phyloP scores from a whole-genome alignment of 2,797 vertebrate species.

The Esox masquinongy region DNA sequence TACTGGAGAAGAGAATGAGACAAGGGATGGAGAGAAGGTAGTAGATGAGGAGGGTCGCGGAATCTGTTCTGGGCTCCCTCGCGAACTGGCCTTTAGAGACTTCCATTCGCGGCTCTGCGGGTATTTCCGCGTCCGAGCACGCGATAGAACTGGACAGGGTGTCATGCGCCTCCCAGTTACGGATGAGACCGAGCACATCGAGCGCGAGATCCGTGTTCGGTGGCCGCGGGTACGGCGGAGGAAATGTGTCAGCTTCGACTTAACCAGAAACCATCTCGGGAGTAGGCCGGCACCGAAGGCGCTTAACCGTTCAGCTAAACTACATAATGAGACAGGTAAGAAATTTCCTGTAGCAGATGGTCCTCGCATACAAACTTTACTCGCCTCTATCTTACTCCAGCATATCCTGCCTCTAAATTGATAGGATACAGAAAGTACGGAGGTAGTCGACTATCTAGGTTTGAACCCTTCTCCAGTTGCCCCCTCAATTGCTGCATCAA shows the following conservation, averaged over 20 bases:
- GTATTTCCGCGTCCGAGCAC: slow-evolving; percentile 63
- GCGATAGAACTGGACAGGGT: slow-evolving; percentile 20
- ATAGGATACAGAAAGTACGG: too few relatives aligned
- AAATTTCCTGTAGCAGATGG: not conserved
- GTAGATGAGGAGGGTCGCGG: slow-evolving; percentile 52
- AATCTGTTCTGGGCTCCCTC: slow-evolving; percentile 55
- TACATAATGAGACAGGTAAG: slow-evolving; percentile 1
- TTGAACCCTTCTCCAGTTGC: not conserved
- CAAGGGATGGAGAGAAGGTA: not conserved
- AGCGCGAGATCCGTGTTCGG: slow-evolving; percentile 72
- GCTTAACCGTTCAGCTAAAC: not conserved
- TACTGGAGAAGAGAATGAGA: not conserved
- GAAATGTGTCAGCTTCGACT: slow-evolving; percentile 75
- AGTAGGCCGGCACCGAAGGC: not conserved
- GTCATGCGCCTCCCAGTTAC: slow-evolving; percentile 62
- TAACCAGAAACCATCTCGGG: slow-evolving; percentile 43
- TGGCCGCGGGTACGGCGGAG: slow-evolving; percentile 72
- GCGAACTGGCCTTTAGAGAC: slow-evolving; percentile 68
- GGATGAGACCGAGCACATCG: slow-evolving; percentile 75
- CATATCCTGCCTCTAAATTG: too few relatives aligned
- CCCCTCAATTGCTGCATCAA: not conserved
- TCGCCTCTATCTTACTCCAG: not conserved
- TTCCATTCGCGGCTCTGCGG: slow-evolving; percentile 79
- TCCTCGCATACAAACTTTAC: not conserved
- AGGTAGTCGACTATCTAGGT: too few relatives aligned